A percentile compares a stretch with the other conserved stretches of the same genome.
These are phyloP conservation scores for Campylorhamphus procurvoides DNA, from an alignment of 2,113 vertebrate species.

Conservation along the genomic window DNA sequence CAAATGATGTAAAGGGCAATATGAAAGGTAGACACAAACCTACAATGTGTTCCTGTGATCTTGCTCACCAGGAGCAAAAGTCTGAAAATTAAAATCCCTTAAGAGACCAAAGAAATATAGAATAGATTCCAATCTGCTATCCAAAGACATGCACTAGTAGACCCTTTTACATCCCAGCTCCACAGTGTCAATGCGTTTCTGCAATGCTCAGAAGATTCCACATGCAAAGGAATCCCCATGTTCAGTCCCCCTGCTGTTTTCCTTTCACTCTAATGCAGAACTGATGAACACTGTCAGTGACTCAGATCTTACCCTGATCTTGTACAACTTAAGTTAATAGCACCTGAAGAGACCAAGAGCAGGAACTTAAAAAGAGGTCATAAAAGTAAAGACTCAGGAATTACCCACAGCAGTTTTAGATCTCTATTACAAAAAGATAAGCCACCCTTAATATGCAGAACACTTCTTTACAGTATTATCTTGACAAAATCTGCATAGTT, in stretches of 20 bases:
- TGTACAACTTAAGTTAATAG: background rate
- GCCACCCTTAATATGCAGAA: slow-evolving; percentile 21
- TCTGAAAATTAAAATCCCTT: background rate
- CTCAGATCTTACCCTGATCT: background rate
- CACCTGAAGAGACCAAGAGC: background rate
- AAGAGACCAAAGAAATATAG: background rate
- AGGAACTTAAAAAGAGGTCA: slow-evolving; percentile 5
- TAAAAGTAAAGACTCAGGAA: background rate
- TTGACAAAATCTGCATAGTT: slow-evolving; percentile 36
- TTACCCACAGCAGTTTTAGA: background rate
- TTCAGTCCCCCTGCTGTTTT: background rate
- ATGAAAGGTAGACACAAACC: background rate
- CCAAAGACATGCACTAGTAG: background rate
- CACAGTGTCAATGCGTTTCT: background rate
- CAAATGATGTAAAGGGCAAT: background rate
- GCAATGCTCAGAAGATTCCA: background rate
- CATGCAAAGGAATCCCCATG: background rate
- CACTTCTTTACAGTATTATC: slow-evolving; percentile 14
- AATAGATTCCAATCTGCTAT: background rate
- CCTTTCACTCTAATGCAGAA: background rate
- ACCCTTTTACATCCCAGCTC: background rate
- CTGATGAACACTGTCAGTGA: background rate
- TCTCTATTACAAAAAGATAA: slow-evolving; percentile 20
- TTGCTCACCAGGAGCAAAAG: background rate
- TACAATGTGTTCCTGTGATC: background rate